Evolutionary conservation across 2,113 vertebrate genomes (phyloP), one percentile per base, ranked within the genome.

Genomic region (Callionymus lyra): DNA sequence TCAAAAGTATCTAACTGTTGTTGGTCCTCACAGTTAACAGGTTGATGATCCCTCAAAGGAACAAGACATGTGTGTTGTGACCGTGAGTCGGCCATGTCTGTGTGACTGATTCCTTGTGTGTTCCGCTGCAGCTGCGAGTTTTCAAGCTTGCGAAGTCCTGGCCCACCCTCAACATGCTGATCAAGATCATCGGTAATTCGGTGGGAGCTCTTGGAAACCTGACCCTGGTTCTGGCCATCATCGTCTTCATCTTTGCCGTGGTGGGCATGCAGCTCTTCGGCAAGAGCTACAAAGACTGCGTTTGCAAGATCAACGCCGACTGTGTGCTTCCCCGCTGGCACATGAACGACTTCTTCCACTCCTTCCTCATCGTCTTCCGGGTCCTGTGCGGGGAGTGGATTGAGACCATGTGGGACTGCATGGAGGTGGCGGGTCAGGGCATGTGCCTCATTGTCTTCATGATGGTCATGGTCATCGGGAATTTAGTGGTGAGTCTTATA

Each of bases 401-500:
- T 15, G 94, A 98, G 82, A 98, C 95, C 80, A 99, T 99, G 95
- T 99, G 94, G 95, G 95, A 98, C 85, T 98, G 95, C 77, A 98
- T 98, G 95, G 93, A 98, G 68, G 95, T 98, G 56, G 95, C 95
- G 0, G 95, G 93, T 41, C 94, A 98, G 83, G 86, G 72, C 68
- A 98, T 99, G 94, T 99, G 95, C 76, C 87, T 99, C 72, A 89
- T 84, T 12, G 93, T 99, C 82, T 99, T 99, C 77, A 94, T 98
- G 95, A 96, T 98, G 95, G 95, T 99, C 83, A 99, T 99, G 95
- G 95, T 98, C 68, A 99, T 99, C 39, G 94, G 95, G 58, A 99
- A 99, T 72, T 63, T 99, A 55, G 95, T 99, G 93, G 95, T 99
- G 68, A 92, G 95, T 87, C 21, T 27, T 27, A 8, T 27, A 5